Conservation (phyloP, 2,888 invertebrate species). For the Bombyx huttoni region DNA sequence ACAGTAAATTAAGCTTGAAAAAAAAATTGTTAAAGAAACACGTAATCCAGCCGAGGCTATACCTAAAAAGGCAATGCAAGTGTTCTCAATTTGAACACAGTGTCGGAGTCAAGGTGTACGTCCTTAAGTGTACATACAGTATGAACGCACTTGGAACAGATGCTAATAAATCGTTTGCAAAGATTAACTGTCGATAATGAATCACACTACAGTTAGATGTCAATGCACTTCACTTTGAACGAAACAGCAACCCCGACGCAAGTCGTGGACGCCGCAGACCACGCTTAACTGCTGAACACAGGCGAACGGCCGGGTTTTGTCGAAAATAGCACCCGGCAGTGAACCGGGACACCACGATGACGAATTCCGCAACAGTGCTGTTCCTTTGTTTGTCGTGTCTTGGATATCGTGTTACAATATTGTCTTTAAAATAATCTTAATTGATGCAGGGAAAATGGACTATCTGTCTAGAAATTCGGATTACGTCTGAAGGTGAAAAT, state of each 20-base stretch:
- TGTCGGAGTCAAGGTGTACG: conserved; percentile 60
- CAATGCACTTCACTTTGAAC: conserved; percentile 65
- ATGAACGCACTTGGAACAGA: conserved; percentile 54
- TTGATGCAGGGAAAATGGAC: conserved; percentile 12
- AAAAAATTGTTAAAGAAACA: conserved; percentile 57
- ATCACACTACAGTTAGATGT: conserved; percentile 67
- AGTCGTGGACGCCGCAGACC: conserved; percentile 46
- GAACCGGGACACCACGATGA: conserved; percentile 56
- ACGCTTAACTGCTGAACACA: conserved; percentile 48
- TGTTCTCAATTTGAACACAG: conserved; percentile 45
- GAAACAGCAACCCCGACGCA: conserved; percentile 40
- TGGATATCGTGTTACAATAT: conserved; percentile 18
- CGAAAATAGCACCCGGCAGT: conserved; percentile 69
- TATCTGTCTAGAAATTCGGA: conserved; percentile 21
- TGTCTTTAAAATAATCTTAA: conserved; percentile 4
- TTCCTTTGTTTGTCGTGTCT: conserved; percentile 38
- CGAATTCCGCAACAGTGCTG: conserved; percentile 38
- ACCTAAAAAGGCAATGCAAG: conserved; percentile 62
- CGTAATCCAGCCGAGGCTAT: conserved; percentile 51
- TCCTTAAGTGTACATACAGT: conserved; percentile 27
- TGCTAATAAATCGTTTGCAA: conserved; percentile 38
- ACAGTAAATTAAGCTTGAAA: conserved; percentile 3
- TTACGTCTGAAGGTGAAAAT: conserved; percentile 53
- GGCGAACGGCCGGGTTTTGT: conserved; percentile 56
- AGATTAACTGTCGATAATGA: conserved; percentile 48